Evolutionary conservation across 1,140 invertebrate genomes (phyloP).

Genomic region (Drosophila cardini): DNA sequence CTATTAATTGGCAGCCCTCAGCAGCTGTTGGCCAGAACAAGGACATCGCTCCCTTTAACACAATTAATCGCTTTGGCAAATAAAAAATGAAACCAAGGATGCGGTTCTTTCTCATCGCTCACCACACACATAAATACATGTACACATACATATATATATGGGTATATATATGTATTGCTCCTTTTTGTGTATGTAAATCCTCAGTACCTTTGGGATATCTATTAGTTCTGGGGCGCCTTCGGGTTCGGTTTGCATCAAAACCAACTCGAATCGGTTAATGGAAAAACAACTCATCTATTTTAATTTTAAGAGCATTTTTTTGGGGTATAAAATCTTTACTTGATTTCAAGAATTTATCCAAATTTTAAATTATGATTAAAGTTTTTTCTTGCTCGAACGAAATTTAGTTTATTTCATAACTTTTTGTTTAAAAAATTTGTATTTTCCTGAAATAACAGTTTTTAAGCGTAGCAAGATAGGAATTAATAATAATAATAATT

Average conservation of each 20-base stretch:
- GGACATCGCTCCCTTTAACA: conserved; percentile 47
- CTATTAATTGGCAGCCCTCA: conserved; percentile 78
- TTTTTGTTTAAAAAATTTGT: too few relatives aligned
- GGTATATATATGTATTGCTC: too few relatives aligned
- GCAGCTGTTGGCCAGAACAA: conserved; percentile 48
- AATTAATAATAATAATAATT: too few relatives aligned
- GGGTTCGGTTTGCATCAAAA: not conserved
- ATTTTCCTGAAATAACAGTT: too few relatives aligned
- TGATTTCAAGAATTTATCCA: too few relatives aligned
- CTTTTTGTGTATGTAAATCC: conserved; percentile 14
- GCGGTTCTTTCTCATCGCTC: conserved; percentile 35
- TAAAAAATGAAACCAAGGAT: conserved; percentile 53
- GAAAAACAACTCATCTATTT: not conserved
- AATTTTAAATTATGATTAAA: not conserved
- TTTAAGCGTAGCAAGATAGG: too few relatives aligned
- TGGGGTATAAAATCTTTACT: too few relatives aligned
- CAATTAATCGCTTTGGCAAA: conserved; percentile 82
- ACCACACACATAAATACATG: conserved; percentile 2
- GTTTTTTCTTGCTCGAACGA: too few relatives aligned
- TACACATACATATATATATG: too few relatives aligned
- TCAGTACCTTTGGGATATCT: conserved; percentile 3
- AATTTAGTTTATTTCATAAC: too few relatives aligned
- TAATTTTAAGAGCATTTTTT: not conserved
- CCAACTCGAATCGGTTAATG: not conserved
- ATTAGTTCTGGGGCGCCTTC: not conserved